phyloP scores from a whole-genome alignment of 2,888 invertebrate genomes.

The Papilio elwesi region DNA sequence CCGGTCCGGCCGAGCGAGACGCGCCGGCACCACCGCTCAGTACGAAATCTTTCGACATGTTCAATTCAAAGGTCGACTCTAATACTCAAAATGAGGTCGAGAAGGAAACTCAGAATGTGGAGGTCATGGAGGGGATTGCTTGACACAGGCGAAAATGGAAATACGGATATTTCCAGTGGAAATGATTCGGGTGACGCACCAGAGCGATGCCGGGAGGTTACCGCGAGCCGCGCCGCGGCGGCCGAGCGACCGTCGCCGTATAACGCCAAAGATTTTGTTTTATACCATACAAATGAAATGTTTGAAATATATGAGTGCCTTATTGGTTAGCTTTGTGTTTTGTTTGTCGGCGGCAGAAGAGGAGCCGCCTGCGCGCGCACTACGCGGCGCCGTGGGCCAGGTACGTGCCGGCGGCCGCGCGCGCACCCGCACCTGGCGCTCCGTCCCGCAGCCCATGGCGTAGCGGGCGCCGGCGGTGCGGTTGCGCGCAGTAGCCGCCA shows the following conservation, averaged over 20 bases:
- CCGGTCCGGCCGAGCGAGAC: not conserved
- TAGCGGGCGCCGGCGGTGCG: constrained; percentile 39
- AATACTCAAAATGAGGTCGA: constrained; percentile 18
- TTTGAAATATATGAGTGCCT: constrained; percentile 83
- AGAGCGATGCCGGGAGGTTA: constrained; percentile 20
- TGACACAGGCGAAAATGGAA: constrained; percentile 67
- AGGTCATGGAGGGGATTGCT: constrained; percentile 60
- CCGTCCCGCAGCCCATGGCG: constrained; percentile 28
- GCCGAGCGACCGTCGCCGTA: constrained; percentile 45
- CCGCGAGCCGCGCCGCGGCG: constrained; percentile 33
- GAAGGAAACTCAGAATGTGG: constrained; percentile 45
- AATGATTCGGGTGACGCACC: constrained; percentile 79
- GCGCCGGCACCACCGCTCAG: constrained; percentile 33
- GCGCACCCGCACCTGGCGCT: not conserved
- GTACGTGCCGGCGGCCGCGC: constrained; percentile 74
- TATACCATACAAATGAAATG: constrained; percentile 60
- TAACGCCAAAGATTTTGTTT: constrained; percentile 79
- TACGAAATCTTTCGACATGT: constrained; percentile 57
- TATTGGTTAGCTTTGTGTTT: constrained; percentile 80
- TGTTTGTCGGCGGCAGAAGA: constrained; percentile 71
- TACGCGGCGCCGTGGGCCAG: constrained; percentile 91
- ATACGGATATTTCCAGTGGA: constrained; percentile 75
- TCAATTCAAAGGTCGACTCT: constrained; percentile 50
- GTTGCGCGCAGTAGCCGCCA: constrained; percentile 71
- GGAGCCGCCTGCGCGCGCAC: constrained; percentile 90